Conservation (phyloP, 2,113 vertebrate genomes). For the Willisornis vidua region DNA sequence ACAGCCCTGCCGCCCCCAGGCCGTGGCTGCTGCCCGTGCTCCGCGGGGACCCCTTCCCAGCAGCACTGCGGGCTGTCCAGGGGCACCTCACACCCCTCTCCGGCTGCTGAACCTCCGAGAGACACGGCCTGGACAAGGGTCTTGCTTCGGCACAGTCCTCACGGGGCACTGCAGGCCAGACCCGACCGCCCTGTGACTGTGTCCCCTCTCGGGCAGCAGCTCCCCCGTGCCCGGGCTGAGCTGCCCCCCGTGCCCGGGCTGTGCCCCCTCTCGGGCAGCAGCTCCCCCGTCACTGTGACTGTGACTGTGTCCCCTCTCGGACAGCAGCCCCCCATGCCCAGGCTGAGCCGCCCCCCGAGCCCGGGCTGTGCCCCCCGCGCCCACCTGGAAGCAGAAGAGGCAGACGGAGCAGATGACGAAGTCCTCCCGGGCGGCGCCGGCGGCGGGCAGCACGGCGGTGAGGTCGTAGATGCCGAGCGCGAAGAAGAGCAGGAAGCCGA, state of each 20-base stretch:
- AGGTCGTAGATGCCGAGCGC: slow-evolving; percentile 89
- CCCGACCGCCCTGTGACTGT: too few relatives aligned
- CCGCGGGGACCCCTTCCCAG: neutral
- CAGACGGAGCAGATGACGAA: slow-evolving; percentile 93
- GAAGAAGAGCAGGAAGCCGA: slow-evolving; percentile 94
- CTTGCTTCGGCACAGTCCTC: too few relatives aligned
- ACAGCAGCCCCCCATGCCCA: too few relatives aligned
- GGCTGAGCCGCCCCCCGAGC: too few relatives aligned
- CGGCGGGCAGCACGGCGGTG: slow-evolving; percentile 82
- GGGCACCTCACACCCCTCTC: neutral
- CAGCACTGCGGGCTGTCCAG: neutral
- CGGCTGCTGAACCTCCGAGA: too few relatives aligned
- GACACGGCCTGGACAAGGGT: rapidly evolving
- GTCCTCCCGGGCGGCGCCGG: slow-evolving; percentile 88
- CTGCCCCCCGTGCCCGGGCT: too few relatives aligned
- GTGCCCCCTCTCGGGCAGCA: too few relatives aligned
- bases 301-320: too few relatives aligned
- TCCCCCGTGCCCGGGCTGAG: too few relatives aligned
- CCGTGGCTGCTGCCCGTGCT: rapidly evolving
- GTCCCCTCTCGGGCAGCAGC: too few relatives aligned
- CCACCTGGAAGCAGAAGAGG: slow-evolving; percentile 95
- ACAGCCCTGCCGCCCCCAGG: rapidly evolving
- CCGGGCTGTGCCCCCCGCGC: neutral
- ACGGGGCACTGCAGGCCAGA: too few relatives aligned
- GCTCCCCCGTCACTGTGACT: too few relatives aligned